Evolutionary conservation across 2,797 vertebrate genomes (phyloP).

Genomic region (Coregonus suidteri): DNA sequence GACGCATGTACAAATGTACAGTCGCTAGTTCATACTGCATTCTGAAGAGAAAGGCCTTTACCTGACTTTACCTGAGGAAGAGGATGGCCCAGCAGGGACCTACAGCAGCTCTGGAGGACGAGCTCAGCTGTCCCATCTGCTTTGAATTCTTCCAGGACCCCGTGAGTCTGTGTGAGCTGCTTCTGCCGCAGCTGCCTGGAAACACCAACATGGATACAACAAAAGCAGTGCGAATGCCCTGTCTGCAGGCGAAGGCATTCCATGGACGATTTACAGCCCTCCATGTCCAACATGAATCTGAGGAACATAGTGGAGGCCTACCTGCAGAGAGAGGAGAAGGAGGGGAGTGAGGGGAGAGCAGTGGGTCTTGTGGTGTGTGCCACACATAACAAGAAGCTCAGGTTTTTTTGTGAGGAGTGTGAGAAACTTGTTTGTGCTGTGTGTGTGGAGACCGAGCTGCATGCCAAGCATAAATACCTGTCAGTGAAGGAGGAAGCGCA

Average conservation of each 20-base stretch:
- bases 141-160: slow-evolving; percentile 17
- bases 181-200: slow-evolving; percentile 8
- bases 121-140: slow-evolving; percentile 14
- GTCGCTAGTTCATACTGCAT: neutral
- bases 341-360: neutral
- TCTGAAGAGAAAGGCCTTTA: neutral
- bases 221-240: neutral
- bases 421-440: neutral
- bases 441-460: slow-evolving; percentile 12
- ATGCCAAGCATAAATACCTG: neutral
- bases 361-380: neutral
- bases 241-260: slow-evolving; percentile 6
- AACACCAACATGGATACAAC: neutral
- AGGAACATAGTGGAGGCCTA: slow-evolving; percentile 13
- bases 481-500: slow-evolving; percentile 1
- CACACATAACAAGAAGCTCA: neutral
- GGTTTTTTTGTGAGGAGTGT: slow-evolving; percentile 8
- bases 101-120: neutral
- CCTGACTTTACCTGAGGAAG: neutral
- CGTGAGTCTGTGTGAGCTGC: slow-evolving; percentile 5
- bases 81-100: neutral
- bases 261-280: neutral
- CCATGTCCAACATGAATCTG: neutral
- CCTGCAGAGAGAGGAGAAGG: neutral
- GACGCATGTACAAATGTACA: neutral